phyloP scores from a whole-genome alignment of 2,888 invertebrate genomes.

The Salpingus planirostris region DNA sequence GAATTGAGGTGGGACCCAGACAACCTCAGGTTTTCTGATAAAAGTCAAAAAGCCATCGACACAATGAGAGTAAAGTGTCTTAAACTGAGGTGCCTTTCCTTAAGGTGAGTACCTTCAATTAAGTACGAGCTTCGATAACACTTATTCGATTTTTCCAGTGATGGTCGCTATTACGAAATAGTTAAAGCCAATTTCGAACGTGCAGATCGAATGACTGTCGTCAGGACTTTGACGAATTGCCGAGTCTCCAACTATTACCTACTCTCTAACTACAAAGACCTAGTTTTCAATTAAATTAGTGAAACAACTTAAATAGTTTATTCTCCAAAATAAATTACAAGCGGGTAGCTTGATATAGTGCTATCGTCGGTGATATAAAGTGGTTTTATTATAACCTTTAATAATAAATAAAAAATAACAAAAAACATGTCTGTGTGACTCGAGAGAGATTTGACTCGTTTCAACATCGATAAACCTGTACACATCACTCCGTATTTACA shows the following conservation, averaged over 20 bases:
- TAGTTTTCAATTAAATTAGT: constrained; percentile 69
- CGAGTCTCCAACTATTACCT: constrained; percentile 90
- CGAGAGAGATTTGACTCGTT: no score
- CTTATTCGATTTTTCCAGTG: constrained; percentile 53
- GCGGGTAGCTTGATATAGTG: constrained; percentile 4
- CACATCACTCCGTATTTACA: no score
- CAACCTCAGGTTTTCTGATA: constrained; percentile 96
- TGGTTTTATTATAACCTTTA: neutral
- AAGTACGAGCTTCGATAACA: neutral
- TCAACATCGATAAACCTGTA: no score
- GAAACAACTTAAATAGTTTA: constrained; percentile 8
- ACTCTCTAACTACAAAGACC: constrained; percentile 85
- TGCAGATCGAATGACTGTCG: constrained; percentile 93
- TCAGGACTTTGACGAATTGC: constrained; percentile 93
- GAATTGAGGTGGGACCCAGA: constrained; percentile 99
- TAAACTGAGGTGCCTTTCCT: constrained; percentile 82
- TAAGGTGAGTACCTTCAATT: constrained; percentile 55
- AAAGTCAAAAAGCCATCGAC: constrained; percentile 99
- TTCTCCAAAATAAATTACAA: constrained; percentile 11
- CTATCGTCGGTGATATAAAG: constrained; percentile 2
- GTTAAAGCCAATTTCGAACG: constrained; percentile 99
- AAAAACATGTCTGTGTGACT: no score
- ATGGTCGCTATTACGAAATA: constrained; percentile 98
- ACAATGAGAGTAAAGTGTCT: constrained; percentile 91
- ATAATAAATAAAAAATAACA: neutral